Evolutionary conservation across 1,140 invertebrate species (phyloP), one percentile per base, ranked within the genome.

Genomic region (Trichomalopsis sarcophagae): DNA sequence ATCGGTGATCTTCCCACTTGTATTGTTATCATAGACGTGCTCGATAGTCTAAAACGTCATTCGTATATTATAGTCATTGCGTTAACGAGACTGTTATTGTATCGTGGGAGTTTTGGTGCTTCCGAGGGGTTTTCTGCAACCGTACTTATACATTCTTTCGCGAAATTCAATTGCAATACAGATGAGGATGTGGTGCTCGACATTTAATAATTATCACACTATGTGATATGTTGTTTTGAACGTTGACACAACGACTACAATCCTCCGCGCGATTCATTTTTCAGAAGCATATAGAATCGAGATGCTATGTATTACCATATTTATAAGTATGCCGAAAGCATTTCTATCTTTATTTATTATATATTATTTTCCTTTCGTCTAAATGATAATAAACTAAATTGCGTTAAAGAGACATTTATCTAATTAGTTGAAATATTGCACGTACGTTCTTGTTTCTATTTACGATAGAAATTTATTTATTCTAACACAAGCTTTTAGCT

Each of bases 391-490:
- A 4, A 84, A 79, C 69, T 76, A 83, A 77, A 68, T 68, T 14
- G 40, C 33, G 5, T n/a, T 9, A 40, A 79, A 27, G 13, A 75
- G 4, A 36, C 11, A 66, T 81, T 36, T 9, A 75, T 73, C 27
- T 75, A 81, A 81, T 81, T 11, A 50, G 74, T 68, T 85, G 77
- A 82, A 85, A 69, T 81, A 85, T 85, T 85, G 84, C 84, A 85
- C 84, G 36, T 69, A 85, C 84, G 36, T 69, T 50, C 50, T 13
- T 23, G 14, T 68, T 62, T 10, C n/a, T 55, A 36, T 68, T 66
- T 69, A 78, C 1, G 23, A 79, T 79, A 79, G 21, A 62, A 84
- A 40, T 9, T 73, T 79, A 30, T 79, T 79, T 71, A 1, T 10
- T 21, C 66, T 74, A 71, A n/a, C 14, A 30, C 3, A 33, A 79